These are phyloP conservation scores for Streblospio benedicti DNA, from an alignment of 1,140 invertebrate species.

Conservation along the genomic window DNA sequence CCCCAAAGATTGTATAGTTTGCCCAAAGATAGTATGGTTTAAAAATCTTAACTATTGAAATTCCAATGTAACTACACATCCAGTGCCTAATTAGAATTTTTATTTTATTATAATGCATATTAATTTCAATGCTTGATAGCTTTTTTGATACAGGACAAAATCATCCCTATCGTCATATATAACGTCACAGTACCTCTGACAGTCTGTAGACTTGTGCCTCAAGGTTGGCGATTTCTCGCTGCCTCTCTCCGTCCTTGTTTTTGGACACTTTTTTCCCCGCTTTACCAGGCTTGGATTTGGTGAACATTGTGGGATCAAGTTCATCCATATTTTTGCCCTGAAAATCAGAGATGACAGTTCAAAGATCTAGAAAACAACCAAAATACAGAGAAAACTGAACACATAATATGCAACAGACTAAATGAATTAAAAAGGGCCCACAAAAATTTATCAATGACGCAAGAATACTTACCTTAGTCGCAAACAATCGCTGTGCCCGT, in stretches of 20 bases:
- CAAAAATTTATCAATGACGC: too few relatives aligned
- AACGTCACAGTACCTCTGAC: constrained; percentile 64
- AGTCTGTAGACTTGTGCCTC: constrained; percentile 84
- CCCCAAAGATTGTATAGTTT: too few relatives aligned
- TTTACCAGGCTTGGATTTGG: constrained; percentile 57
- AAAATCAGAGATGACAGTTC: not conserved
- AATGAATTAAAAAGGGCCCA: too few relatives aligned
- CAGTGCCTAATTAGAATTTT: too few relatives aligned
- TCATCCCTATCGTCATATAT: not conserved
- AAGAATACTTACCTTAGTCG: constrained; percentile 4
- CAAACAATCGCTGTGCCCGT: constrained; percentile 16
- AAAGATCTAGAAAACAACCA: constrained; percentile 12
- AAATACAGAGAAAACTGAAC: too few relatives aligned
- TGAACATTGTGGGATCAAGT: constrained; percentile 79
- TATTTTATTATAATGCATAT: too few relatives aligned
- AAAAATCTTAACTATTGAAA: too few relatives aligned
- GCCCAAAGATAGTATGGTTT: too few relatives aligned
- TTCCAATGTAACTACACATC: too few relatives aligned
- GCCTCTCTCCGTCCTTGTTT: constrained; percentile 44
- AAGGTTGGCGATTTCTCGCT: constrained; percentile 61
- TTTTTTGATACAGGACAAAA: not conserved
- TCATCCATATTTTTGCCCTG: constrained; percentile 71
- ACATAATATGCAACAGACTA: too few relatives aligned
- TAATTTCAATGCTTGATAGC: too few relatives aligned
- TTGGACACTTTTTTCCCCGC: constrained; percentile 30